phyloP scores from a whole-genome alignment of 2,113 vertebrate genomes.

The Chaenocephalus aceratus region DNA sequence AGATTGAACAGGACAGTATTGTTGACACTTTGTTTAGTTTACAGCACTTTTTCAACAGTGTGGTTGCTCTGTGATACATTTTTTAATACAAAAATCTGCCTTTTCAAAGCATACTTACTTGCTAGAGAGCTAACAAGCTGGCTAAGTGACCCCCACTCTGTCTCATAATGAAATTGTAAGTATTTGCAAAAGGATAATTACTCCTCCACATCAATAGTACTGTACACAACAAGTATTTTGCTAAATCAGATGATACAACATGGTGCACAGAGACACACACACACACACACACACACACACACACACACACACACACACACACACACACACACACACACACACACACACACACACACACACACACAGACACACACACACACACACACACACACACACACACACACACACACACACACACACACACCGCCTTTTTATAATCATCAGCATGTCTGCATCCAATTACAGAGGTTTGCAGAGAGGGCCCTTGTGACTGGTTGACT shows the following conservation, averaged over 20 bases:
- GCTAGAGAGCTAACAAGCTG: not conserved
- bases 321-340: slow-evolving; percentile 7
- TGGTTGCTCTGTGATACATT: slow-evolving; percentile 12
- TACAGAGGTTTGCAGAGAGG: slow-evolving; percentile 67
- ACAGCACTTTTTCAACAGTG: not conserved
- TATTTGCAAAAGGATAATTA: not conserved
- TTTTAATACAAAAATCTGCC: not conserved
- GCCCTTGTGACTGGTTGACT: slow-evolving; percentile 70
- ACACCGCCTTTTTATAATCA: slow-evolving; percentile 58
- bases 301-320: slow-evolving; percentile 1
- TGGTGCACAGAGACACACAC: not conserved
- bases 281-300: slow-evolving; percentile 7
- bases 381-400: slow-evolving; percentile 10
- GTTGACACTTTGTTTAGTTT: not conserved
- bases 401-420: slow-evolving; percentile 8
- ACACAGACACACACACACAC: slow-evolving; percentile 15
- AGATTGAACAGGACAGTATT: no score
- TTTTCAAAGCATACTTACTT: slow-evolving; percentile 21
- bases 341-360: slow-evolving; percentile 10
- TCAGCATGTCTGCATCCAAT: slow-evolving; percentile 75
- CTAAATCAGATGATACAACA: slow-evolving; percentile 20
- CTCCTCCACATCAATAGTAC: slow-evolving; percentile 27
- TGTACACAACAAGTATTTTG: not conserved
- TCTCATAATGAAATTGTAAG: not conserved
- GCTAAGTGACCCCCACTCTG: not conserved